These are phyloP conservation scores for Archaeoteleia sp. DNA, from an alignment of 2,888 invertebrate genomes.

Conservation along the genomic window DNA sequence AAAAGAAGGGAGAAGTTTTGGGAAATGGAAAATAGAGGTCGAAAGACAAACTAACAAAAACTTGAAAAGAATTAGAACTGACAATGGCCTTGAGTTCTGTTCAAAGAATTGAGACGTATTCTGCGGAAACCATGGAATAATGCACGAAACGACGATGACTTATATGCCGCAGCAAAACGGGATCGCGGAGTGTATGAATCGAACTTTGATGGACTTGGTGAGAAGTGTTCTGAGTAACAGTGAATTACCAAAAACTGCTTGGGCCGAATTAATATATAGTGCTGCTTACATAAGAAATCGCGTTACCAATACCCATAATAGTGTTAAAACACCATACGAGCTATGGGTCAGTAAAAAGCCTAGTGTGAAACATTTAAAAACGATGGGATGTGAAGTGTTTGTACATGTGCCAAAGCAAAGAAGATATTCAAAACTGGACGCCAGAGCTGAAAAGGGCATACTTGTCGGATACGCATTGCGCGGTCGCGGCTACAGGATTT, in stretches of 20 bases:
- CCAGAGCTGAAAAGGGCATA: slow-evolving; percentile 38
- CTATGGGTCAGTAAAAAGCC: slow-evolving; percentile 27
- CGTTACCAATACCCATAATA: slow-evolving; percentile 17
- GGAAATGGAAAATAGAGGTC: slow-evolving; percentile 27
- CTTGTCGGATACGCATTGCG: slow-evolving; percentile 41
- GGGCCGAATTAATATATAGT: slow-evolving; percentile 56
- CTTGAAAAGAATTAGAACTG: slow-evolving; percentile 13
- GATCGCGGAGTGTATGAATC: slow-evolving; percentile 58
- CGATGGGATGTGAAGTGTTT: slow-evolving; percentile 33
- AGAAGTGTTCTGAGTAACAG: slow-evolving; percentile 54
- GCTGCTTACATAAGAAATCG: slow-evolving; percentile 25
- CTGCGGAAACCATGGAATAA: slow-evolving; percentile 22
- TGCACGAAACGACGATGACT: slow-evolving; percentile 43
- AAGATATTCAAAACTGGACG: slow-evolving; percentile 28
- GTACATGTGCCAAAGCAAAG: slow-evolving; percentile 25
- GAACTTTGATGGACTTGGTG: slow-evolving; percentile 60
- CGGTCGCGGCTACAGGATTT: slow-evolving; percentile 41
- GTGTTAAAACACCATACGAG: slow-evolving; percentile 20
- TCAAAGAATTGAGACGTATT: slow-evolving; percentile 2
- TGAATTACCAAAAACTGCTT: slow-evolving; percentile 53
- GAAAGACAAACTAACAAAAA: slow-evolving; percentile 35
- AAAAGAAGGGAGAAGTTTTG: slow-evolving; percentile 25
- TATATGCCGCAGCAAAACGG: slow-evolving; percentile 63
- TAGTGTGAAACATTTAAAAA: slow-evolving; percentile 18
- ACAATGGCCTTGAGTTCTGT: slow-evolving; percentile 17